Evolutionary conservation across 2,888 invertebrate species (phyloP).

Genomic region (Ophonus ardosiacus): DNA sequence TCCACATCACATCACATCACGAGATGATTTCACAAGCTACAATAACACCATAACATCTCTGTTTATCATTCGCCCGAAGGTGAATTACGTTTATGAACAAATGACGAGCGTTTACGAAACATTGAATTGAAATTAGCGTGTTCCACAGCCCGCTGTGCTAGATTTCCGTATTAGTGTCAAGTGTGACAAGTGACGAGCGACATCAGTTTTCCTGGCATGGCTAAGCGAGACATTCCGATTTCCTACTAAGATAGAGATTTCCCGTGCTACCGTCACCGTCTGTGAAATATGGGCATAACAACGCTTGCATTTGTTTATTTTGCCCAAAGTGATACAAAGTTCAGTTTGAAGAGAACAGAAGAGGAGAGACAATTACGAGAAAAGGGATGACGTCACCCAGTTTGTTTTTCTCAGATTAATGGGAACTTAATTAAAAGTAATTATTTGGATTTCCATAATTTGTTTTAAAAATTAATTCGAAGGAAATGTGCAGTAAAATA

Average conservation of each 20-base stretch:
- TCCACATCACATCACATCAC: neutral
- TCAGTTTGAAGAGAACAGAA: neutral
- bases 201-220: constrained; percentile 16
- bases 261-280: neutral
- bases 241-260: constrained; percentile 4
- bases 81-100: constrained; percentile 24
- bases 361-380: constrained; percentile 23
- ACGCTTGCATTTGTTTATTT: constrained; percentile 21
- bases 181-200: constrained; percentile 51
- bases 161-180: constrained; percentile 57
- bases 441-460: constrained; percentile 33
- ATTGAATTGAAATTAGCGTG: constrained; percentile 50
- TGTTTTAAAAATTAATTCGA: neutral
- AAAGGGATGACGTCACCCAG: constrained; percentile 26
- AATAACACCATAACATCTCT: neutral
- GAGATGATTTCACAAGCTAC: constrained; percentile 9
- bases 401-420: constrained; percentile 32
- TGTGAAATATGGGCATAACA: neutral
- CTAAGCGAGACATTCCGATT: neutral
- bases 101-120: constrained; percentile 28
- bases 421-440: constrained; percentile 9
- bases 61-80: neutral
- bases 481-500: neutral
- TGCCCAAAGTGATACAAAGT: constrained; percentile 12
- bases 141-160: constrained; percentile 24